Percentiles rank a stretch among this genome's conserved stretches.
Evolutionary conservation across 1,140 invertebrate species (phyloP).

Genomic region (Eumeta japonica): DNA sequence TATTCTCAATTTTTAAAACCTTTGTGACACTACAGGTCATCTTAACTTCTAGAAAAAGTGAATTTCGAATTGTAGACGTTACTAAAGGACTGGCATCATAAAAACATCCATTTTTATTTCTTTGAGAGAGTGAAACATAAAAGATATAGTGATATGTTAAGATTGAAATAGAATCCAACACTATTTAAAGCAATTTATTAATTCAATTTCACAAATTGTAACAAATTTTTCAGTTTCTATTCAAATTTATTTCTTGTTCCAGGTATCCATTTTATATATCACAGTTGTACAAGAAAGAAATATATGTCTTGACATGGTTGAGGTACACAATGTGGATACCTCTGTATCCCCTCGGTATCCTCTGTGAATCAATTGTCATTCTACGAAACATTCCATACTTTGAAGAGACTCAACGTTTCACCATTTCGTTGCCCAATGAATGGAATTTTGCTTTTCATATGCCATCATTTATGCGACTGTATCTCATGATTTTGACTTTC

Average conservation of each 20-base stretch:
- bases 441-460: slow-evolving; percentile 88
- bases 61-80: too few species aligned
- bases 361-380: slow-evolving; percentile 82
- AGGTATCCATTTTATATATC: slow-evolving; percentile 91
- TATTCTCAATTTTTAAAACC: too few species aligned
- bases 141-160: too few species aligned
- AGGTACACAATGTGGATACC: slow-evolving; percentile 92
- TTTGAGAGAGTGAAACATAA: too few species aligned
- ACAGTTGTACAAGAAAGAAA: slow-evolving; percentile 72
- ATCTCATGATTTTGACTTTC: slow-evolving; percentile 74
- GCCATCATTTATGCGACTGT: slow-evolving; percentile 74
- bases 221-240: too few species aligned
- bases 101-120: too few species aligned
- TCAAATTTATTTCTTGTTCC: slow-evolving; percentile 26
- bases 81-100: too few species aligned
- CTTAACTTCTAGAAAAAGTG: too few species aligned
- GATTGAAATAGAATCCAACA: too few species aligned
- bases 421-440: slow-evolving; percentile 75
- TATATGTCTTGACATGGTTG: slow-evolving; percentile 84
- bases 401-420: slow-evolving; percentile 79
- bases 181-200: not conserved
- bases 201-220: slow-evolving; percentile 3
- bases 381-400: slow-evolving; percentile 85
- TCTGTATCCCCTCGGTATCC: slow-evolving; percentile 84
- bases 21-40: too few species aligned